Evolutionary conservation across 2,888 invertebrate species (phyloP).

Genomic region (Agrochola macilenta): DNA sequence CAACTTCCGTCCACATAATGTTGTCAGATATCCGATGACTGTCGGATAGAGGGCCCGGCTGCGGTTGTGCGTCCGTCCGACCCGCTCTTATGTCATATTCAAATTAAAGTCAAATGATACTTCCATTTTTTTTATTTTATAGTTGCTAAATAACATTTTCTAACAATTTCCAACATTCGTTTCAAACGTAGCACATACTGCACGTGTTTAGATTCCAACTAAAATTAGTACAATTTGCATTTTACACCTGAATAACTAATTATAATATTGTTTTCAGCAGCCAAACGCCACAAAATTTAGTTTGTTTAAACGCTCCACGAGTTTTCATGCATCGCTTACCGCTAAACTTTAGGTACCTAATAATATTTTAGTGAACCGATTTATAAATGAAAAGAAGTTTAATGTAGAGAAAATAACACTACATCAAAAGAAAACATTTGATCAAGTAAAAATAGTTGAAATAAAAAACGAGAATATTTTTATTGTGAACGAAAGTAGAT

Average conservation of each 20-base stretch:
- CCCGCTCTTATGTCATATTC: conserved; percentile 64
- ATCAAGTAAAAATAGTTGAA: conserved; percentile 40
- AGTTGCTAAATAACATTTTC: conserved; percentile 4
- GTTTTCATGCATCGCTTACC: conserved; percentile 22
- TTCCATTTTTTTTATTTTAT: conserved; percentile 15
- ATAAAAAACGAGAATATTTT: conserved; percentile 50
- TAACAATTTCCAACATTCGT: not conserved
- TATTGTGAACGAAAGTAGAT: conserved; percentile 52
- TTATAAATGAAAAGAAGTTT: conserved; percentile 12
- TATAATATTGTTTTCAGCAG: conserved; percentile 36
- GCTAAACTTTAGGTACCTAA: conserved; percentile 20
- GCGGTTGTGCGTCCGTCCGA: conserved; percentile 81
- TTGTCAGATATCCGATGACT: conserved; percentile 84
- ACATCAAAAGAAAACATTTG: conserved; percentile 52
- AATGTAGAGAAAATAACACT: conserved; percentile 18
- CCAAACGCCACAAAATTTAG: conserved; percentile 29
- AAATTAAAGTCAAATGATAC: conserved; percentile 55
- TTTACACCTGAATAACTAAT: conserved; percentile 38
- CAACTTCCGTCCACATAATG: conserved; percentile 86
- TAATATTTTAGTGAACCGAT: conserved; percentile 27
- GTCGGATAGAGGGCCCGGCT: conserved; percentile 71
- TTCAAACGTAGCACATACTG: not conserved
- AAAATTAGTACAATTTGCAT: conserved; percentile 21
- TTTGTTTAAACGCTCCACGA: conserved; percentile 21
- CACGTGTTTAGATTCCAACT: not conserved